Conservation (phyloP, 2,888 invertebrate genomes). For the Folsomia manolachei region DNA sequence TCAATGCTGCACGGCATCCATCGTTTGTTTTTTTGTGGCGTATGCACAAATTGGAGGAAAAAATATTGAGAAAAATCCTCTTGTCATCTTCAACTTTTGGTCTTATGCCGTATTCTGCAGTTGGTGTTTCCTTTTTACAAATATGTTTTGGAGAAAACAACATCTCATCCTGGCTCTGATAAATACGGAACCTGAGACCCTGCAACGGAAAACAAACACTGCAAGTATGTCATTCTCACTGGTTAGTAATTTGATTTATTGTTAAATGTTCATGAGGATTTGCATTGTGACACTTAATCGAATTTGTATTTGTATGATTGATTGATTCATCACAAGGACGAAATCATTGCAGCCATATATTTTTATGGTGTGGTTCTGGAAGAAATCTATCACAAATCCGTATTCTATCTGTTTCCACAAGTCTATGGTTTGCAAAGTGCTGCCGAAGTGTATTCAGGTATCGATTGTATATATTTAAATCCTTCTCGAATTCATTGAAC, state of each 20-base stretch:
- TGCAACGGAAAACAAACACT: too few relatives aligned
- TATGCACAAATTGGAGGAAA: constrained; percentile 8
- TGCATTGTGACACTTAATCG: too few relatives aligned
- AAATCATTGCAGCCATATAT: neutral
- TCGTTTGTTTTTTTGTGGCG: constrained; percentile 9
- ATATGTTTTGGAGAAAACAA: constrained; percentile 7
- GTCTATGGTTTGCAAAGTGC: neutral
- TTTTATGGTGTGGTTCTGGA: neutral
- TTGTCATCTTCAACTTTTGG: constrained; percentile 12
- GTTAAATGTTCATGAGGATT: too few relatives aligned
- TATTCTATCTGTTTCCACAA: constrained; percentile 8
- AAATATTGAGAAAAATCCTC: constrained; percentile 14
- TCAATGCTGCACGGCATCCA: neutral
- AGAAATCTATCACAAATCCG: constrained; percentile 4
- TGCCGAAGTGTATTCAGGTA: constrained; percentile 6
- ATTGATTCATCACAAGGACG: too few relatives aligned
- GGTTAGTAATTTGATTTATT: too few relatives aligned
- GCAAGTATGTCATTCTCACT: too few relatives aligned
- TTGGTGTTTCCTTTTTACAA: constrained; percentile 6
- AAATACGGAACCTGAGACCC: neutral
- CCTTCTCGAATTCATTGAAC: too few relatives aligned
- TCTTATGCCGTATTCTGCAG: constrained; percentile 14
- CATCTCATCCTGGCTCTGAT: neutral
- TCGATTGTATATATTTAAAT: neutral
- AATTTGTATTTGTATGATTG: too few relatives aligned